phyloP scores from a whole-genome alignment of 2,888 invertebrate genomes.

The Phlogophora meticulosa region DNA sequence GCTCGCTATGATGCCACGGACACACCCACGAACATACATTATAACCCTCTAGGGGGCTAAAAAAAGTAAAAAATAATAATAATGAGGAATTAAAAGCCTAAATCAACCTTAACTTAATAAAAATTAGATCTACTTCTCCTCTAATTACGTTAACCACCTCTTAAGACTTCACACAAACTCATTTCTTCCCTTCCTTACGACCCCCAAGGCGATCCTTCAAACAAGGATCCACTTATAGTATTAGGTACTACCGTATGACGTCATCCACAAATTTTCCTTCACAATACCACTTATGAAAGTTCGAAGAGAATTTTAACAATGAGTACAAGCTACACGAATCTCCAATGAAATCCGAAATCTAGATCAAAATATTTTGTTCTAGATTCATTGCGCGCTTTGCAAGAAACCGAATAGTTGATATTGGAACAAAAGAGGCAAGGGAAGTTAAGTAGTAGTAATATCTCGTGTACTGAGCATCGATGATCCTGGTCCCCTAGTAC shows the following conservation, averaged over 20 bases:
- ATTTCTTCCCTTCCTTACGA: conserved; percentile 2
- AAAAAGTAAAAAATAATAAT: too few species aligned
- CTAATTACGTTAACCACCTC: conserved; percentile 2
- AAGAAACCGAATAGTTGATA: accelerated
- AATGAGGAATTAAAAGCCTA: background rate
- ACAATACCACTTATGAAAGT: conserved; percentile 58
- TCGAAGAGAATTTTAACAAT: conserved; percentile 56
- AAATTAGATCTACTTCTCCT: background rate
- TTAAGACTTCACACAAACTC: conserved; percentile 8
- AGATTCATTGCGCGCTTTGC: conserved; percentile 17
- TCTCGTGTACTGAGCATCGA: conserved; percentile 4
- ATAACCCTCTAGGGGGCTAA: too few species aligned
- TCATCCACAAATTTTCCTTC: conserved; percentile 44
- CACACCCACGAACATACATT: too few species aligned
- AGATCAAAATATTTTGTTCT: too few species aligned
- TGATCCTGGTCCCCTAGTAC: conserved; percentile 18
- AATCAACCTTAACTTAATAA: background rate
- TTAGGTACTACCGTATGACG: conserved; percentile 41
- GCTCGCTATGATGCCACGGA: too few species aligned
- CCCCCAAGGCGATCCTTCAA: conserved; percentile 24
- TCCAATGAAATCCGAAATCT: background rate
- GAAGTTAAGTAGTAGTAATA: conserved; percentile 1
- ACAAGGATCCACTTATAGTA: conserved; percentile 13
- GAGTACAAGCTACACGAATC: conserved; percentile 21
- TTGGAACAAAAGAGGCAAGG: conserved; percentile 16